These are phyloP conservation scores for Himantopus leucocephalus DNA, from an alignment of 2,113 vertebrate species.

Conservation along the genomic window DNA sequence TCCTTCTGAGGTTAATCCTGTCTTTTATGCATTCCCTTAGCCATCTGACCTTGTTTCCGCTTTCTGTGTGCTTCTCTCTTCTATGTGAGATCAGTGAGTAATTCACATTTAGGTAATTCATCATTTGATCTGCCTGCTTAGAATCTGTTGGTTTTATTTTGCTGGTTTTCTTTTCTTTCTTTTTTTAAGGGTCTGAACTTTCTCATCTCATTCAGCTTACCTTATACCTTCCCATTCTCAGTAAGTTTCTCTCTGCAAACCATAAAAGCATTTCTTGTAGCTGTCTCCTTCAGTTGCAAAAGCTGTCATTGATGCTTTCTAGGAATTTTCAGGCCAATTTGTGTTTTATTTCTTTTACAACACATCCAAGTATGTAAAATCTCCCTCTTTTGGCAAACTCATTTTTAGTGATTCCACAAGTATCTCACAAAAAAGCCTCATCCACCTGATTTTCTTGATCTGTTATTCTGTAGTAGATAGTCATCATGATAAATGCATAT, in stretches of 20 bases:
- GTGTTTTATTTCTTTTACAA: not conserved
- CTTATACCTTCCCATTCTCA: not conserved
- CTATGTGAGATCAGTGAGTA: not conserved
- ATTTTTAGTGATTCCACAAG: not conserved
- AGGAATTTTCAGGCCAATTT: not conserved
- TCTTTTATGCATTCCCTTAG: not conserved
- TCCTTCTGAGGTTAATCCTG: not conserved
- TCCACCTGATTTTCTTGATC: not conserved
- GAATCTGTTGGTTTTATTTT: not conserved
- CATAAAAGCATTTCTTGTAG: not conserved
- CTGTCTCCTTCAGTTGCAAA: not conserved
- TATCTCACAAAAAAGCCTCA: not conserved
- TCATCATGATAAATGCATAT: constrained; percentile 21
- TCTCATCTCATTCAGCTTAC: not conserved
- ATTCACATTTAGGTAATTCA: not conserved
- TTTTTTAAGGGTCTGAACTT: not conserved
- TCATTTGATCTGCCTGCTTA: not conserved
- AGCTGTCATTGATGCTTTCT: not conserved
- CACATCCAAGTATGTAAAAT: not conserved
- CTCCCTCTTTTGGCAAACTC: not conserved
- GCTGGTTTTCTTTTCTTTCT: not conserved
- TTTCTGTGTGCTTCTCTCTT: not conserved
- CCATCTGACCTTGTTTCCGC: not conserved
- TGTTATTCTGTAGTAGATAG: not conserved
- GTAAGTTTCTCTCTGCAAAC: not conserved